phyloP scores from a whole-genome alignment of 2,113 vertebrate species.

The Sylvietta virens region DNA sequence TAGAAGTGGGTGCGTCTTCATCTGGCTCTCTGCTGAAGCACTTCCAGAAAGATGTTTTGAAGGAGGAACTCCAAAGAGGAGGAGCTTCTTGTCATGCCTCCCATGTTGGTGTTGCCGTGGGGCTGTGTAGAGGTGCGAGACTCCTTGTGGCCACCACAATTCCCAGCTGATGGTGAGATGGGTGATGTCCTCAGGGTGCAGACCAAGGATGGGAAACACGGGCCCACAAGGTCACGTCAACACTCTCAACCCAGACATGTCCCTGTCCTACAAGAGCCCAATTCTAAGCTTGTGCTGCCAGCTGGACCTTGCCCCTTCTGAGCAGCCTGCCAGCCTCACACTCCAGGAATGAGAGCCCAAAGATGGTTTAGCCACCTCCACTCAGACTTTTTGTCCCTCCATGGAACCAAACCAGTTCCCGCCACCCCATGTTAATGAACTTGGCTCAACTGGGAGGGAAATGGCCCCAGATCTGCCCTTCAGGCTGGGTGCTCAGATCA shows the following conservation, averaged over 20 bases:
- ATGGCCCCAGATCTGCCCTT: background rate
- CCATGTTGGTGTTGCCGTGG: background rate
- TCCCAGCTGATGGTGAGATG: background rate
- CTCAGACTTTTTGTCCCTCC: background rate
- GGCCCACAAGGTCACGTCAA: background rate
- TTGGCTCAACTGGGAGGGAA: background rate
- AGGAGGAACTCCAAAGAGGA: background rate
- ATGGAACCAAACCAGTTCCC: background rate
- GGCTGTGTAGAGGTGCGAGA: background rate
- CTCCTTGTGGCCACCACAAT: background rate
- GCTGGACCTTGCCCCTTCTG: background rate
- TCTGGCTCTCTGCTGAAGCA: background rate
- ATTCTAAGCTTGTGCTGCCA: background rate
- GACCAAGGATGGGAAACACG: rapidly evolving
- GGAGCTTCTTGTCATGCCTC: rapidly evolving
- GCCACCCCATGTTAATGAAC: background rate
- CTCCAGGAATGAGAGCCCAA: rapidly evolving
- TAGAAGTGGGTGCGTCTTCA: background rate
- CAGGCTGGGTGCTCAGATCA: background rate
- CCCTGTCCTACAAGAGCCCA: background rate
- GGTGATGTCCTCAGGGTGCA: background rate
- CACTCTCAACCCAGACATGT: rapidly evolving
- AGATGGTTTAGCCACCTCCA: rapidly evolving
- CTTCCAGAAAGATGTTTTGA: background rate
- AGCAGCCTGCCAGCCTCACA: background rate